These are phyloP conservation scores for Oryctes rhinoceros DNA, from an alignment of 1,140 invertebrate species.

Conservation along the genomic window DNA sequence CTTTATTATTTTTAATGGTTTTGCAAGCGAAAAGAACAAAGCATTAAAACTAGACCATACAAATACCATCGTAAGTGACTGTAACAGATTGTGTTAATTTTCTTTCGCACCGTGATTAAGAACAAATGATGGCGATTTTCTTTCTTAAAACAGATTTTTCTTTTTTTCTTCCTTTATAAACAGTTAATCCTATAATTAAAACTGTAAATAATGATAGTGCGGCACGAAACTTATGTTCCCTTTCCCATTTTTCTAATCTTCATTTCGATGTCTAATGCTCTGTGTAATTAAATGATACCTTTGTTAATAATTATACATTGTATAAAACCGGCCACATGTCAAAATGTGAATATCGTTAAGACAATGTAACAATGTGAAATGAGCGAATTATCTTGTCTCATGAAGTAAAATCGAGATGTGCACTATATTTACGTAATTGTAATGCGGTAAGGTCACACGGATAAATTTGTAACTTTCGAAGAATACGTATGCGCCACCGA, in stretches of 20 bases:
- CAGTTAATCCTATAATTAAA: background rate
- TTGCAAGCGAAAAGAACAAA: background rate
- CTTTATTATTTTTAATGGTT: background rate
- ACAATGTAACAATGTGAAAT: background rate
- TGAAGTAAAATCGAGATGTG: no score
- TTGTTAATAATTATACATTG: background rate
- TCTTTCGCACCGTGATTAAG: background rate
- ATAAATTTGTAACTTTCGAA: no score
- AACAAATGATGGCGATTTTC: background rate
- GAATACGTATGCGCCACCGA: no score
- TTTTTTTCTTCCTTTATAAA: background rate
- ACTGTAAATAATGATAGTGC: conserved; percentile 16
- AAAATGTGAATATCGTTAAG: background rate
- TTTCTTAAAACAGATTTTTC: background rate
- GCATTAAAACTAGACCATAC: background rate
- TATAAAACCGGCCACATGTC: background rate
- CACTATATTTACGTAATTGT: no score
- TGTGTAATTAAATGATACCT: background rate
- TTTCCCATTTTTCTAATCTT: background rate
- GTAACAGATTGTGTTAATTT: background rate
- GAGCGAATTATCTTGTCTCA: background rate
- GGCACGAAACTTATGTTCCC: background rate
- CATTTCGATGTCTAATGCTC: background rate
- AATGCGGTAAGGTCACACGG: no score
- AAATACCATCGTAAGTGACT: background rate